Percentiles rank a stretch among this genome's conserved stretches.
Conservation (phyloP, 2,888 invertebrate species). For the Pristionchus arcanus region DNA sequence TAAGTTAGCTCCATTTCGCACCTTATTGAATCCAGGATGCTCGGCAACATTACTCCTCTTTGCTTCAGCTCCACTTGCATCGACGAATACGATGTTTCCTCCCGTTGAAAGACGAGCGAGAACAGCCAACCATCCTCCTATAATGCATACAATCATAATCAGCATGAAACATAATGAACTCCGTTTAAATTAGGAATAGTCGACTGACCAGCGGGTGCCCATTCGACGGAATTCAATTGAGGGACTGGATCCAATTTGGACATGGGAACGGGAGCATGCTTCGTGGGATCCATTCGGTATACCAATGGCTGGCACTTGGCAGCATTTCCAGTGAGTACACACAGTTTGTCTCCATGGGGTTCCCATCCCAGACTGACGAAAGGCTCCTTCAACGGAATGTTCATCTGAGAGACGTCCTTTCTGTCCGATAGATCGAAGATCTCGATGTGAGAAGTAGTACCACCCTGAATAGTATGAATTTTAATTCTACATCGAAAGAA, state of each 20-base stretch:
- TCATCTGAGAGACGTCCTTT: conserved; percentile 95
- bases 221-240: conserved; percentile 68
- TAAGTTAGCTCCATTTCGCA: neutral
- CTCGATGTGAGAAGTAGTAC: conserved; percentile 98
- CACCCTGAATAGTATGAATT: conserved; percentile 80
- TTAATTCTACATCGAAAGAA: neutral
- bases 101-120: conserved; percentile 71
- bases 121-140: conserved; percentile 82
- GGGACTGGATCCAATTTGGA: conserved; percentile 76
- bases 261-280: conserved; percentile 70
- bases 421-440: conserved; percentile 94
- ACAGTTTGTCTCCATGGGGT: conserved; percentile 91
- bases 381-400: conserved; percentile 91
- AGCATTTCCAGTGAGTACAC: conserved; percentile 90
- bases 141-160: neutral
- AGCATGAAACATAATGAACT: no score
- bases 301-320: conserved; percentile 75
- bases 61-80: conserved; percentile 72
- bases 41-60: conserved; percentile 70
- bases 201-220: conserved; percentile 62
- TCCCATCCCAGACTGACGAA: conserved; percentile 95
- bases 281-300: conserved; percentile 74
- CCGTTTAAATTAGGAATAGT: no score
- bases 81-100: conserved; percentile 77
- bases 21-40: conserved; percentile 70